A percentile compares a stretch with the other conserved stretches of the same genome.
These are phyloP conservation scores for Cephus runcator DNA, from an alignment of 2,888 invertebrate species.

Conservation along the genomic window DNA sequence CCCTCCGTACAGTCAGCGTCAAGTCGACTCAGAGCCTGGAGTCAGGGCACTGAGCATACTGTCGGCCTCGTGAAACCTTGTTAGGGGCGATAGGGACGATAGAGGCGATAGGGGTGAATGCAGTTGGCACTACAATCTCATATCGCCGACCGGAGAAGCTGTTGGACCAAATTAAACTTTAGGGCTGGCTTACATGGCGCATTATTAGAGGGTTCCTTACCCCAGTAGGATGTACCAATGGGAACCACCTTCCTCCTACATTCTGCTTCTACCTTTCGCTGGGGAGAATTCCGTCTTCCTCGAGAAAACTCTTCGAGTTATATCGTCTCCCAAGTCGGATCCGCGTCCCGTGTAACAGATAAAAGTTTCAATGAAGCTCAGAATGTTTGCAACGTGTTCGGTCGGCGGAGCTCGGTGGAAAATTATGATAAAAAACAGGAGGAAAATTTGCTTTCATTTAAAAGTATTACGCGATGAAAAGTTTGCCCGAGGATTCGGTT, in stretches of 20 bases:
- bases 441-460: no score
- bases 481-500: no score
- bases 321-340: no score
- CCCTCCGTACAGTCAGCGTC: not conserved
- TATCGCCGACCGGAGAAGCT: slow-evolving; percentile 32
- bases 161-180: slow-evolving; percentile 36
- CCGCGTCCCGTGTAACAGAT: no score
- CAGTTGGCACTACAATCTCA: slow-evolving; percentile 50
- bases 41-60: slow-evolving; percentile 10
- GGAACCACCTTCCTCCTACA: slow-evolving; percentile 23
- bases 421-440: no score
- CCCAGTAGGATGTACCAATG: not conserved
- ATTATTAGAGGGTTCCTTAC: slow-evolving; percentile 3
- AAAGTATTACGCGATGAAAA: no score
- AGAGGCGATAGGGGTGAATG: slow-evolving; percentile 29
- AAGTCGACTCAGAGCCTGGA: not conserved
- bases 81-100: slow-evolving; percentile 30
- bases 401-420: no score
- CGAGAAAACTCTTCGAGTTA: no score
- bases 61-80: slow-evolving; percentile 41
- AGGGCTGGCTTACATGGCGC: slow-evolving; percentile 13
- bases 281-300: no score
- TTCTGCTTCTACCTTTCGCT: not conserved
- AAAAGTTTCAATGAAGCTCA: no score
- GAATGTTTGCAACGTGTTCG: no score